Conservation (phyloP, 2,888 invertebrate species). For the Brachylomia viminalis region DNA sequence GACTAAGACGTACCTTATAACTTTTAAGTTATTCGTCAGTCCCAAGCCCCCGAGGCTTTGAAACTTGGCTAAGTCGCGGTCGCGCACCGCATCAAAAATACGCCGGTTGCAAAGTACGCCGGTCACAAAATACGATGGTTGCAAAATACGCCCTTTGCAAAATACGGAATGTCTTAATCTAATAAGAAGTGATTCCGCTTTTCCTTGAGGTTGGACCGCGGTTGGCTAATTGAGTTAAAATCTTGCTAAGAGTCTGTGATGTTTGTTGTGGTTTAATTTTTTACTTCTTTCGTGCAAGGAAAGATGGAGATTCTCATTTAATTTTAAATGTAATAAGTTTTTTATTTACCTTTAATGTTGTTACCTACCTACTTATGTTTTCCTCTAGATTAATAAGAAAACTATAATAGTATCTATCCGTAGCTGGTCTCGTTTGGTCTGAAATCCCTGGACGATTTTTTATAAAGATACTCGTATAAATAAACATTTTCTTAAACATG, state of each 20-base stretch:
- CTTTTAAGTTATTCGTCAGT: conserved; percentile 78
- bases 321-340: neutral
- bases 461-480: neutral
- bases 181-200: conserved; percentile 68
- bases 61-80: conserved; percentile 76
- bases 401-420: neutral
- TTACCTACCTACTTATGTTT: neutral
- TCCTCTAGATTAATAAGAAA: too few relatives aligned
- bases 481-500: neutral
- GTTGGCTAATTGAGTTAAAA: conserved; percentile 66
- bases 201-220: conserved; percentile 66
- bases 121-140: conserved; percentile 61
- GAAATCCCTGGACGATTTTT: neutral
- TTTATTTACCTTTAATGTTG: neutral
- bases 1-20: conserved; percentile 68
- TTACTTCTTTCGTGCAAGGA: conserved; percentile 12
- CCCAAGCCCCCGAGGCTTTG: conserved; percentile 68
- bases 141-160: conserved; percentile 59
- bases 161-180: conserved; percentile 67
- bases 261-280: conserved; percentile 52
- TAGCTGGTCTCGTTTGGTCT: neutral
- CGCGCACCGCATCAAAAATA: conserved; percentile 77
- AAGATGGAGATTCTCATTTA: conserved; percentile 10
- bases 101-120: conserved; percentile 67
- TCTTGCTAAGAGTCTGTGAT: conserved; percentile 57